Conservation (phyloP, 2,797 vertebrate genomes). For the Gambusia yucatana region DNA sequence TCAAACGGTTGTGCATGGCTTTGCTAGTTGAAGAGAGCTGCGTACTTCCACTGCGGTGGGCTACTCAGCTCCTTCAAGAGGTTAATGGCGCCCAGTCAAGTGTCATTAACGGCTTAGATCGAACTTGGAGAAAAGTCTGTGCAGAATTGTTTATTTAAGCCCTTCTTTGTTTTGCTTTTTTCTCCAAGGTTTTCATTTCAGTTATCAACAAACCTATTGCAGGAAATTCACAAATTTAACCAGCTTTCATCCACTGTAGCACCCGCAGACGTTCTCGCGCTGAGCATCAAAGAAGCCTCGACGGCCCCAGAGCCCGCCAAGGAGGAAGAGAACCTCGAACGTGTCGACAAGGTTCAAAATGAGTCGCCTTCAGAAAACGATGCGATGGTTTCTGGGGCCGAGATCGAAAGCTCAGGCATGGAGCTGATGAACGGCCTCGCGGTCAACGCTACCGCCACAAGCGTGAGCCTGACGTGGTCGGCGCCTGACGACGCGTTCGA, state of each 20-base stretch:
- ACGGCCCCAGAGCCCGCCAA: constrained; percentile 42
- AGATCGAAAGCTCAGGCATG: constrained; percentile 52
- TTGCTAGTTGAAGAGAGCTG: constrained; percentile 70
- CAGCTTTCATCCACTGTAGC: constrained; percentile 77
- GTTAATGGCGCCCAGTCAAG: constrained; percentile 64
- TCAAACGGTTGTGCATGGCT: constrained; percentile 70
- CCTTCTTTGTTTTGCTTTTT: constrained; percentile 38
- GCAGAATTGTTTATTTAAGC: background rate
- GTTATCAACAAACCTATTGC: constrained; percentile 27
- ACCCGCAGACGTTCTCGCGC: constrained; percentile 59
- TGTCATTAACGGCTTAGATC: constrained; percentile 69
- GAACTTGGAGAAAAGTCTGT: background rate
- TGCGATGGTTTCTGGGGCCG: constrained; percentile 40
- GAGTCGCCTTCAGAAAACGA: constrained; percentile 36
- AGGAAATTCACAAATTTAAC: constrained; percentile 60
- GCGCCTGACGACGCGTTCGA: constrained; percentile 71
- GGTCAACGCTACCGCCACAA: constrained; percentile 57
- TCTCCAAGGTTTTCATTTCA: constrained; percentile 52
- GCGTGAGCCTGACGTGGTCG: constrained; percentile 70
- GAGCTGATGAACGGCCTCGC: constrained; percentile 42
- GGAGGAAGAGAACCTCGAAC: constrained; percentile 44
- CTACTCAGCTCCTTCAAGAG: constrained; percentile 76
- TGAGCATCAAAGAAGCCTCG: constrained; percentile 66
- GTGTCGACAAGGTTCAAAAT: constrained; percentile 32
- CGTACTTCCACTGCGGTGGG: constrained; percentile 74